Evolutionary conservation across 2,888 invertebrate genomes (phyloP).

Genomic region (Lamproptera curius): DNA sequence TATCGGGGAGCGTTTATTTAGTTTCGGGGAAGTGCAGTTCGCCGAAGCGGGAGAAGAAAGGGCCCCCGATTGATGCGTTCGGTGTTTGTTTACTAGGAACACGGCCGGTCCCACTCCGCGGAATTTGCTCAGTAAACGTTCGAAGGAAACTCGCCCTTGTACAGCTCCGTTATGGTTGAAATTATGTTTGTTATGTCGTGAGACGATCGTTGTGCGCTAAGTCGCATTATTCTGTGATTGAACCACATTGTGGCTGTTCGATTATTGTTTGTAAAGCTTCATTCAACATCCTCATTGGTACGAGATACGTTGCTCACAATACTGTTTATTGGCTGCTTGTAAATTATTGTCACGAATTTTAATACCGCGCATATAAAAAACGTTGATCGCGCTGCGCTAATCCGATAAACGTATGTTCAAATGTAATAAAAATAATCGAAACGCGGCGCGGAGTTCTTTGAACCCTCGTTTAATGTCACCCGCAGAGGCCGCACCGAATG

Average conservation of each 20-base stretch:
- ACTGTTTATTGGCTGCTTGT: too few species aligned
- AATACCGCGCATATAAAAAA: too few species aligned
- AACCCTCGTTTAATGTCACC: slow-evolving; percentile 41
- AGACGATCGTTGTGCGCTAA: too few species aligned
- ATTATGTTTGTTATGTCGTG: slow-evolving; percentile 4
- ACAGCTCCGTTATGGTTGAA: background rate
- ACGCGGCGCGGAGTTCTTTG: background rate
- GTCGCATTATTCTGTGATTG: too few species aligned
- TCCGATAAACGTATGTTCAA: background rate
- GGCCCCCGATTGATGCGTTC: slow-evolving; percentile 43
- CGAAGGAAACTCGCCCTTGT: slow-evolving; percentile 4
- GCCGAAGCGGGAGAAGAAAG: slow-evolving; percentile 48
- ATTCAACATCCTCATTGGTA: too few species aligned
- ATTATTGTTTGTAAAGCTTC: too few species aligned
- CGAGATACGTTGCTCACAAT: too few species aligned
- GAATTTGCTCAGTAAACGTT: slow-evolving; percentile 13
- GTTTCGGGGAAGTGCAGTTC: slow-evolving; percentile 49
- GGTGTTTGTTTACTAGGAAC: slow-evolving; percentile 44
- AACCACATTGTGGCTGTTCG: too few species aligned
- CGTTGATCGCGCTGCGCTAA: too few species aligned
- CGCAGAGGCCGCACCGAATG: slow-evolving; percentile 37
- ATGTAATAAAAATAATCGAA: background rate
- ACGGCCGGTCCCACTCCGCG: slow-evolving; percentile 17
- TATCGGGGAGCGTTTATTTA: slow-evolving; percentile 34
- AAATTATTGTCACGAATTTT: too few species aligned